Evolutionary conservation across 2,888 invertebrate genomes (phyloP).

Genomic region (Malthinus flaveolus): DNA sequence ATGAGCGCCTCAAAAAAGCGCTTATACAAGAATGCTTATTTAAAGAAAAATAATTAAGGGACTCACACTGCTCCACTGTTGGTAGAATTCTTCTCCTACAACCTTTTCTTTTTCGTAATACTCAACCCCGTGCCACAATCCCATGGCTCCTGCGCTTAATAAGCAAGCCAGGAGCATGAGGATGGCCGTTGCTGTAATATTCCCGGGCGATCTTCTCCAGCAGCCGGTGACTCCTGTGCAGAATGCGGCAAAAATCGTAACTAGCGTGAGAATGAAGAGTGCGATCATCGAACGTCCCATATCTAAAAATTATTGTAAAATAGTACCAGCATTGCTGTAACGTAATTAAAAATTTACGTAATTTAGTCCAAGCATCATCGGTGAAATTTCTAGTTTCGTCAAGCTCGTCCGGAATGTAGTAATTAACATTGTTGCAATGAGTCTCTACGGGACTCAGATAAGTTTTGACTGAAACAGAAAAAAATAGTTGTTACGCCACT

Average conservation of each 20-base stretch:
- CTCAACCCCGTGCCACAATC: constrained; percentile 93
- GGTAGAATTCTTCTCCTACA: constrained; percentile 89
- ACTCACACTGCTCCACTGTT: constrained; percentile 89
- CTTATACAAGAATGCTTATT: background rate
- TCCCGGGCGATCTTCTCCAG: constrained; percentile 93
- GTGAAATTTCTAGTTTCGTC: constrained; percentile 78
- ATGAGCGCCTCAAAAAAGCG: background rate
- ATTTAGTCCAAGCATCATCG: constrained; percentile 82
- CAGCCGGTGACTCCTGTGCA: constrained; percentile 96
- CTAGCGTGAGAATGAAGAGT: constrained; percentile 89
- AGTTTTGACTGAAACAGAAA: constrained; percentile 72
- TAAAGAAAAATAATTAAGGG: constrained; percentile 29
- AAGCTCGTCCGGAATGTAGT: constrained; percentile 89
- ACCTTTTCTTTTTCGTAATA: constrained; percentile 94
- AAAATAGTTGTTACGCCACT: constrained; percentile 5
- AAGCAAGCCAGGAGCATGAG: constrained; percentile 85
- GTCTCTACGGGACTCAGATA: constrained; percentile 92
- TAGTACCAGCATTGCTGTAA: background rate
- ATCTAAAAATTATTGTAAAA: constrained; percentile 55
- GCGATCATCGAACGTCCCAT: constrained; percentile 94
- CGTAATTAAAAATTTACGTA: constrained; percentile 63
- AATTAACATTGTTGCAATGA: constrained; percentile 92
- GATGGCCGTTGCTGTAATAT: constrained; percentile 91
- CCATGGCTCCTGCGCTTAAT: constrained; percentile 92
- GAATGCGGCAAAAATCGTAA: constrained; percentile 90